Base-by-base conservation (phyloP, 2,797 vertebrate species). In the Phataginus tricuspis region DNA sequence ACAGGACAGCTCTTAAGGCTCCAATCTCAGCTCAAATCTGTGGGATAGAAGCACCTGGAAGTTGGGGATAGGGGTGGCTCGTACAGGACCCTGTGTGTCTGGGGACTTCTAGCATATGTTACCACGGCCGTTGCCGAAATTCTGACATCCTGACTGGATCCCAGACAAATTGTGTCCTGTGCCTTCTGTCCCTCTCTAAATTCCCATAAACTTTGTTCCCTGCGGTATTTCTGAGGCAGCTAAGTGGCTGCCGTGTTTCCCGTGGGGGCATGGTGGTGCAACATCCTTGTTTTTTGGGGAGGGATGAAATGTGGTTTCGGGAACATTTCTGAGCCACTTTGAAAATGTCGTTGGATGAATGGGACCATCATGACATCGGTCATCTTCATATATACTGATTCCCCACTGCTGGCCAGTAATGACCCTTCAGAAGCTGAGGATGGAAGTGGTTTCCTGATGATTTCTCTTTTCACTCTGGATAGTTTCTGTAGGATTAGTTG, bases 371-470 rank as follows among this genome's bases (percentile, higher is more conserved):
- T 85, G 61, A 86, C 2, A 9, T 69, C 49, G 7, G 51, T 83
- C 68, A 53, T 93, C 49, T 79, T 83, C n/a, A n/a, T 74, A 57
- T 34, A 12, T 15, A 42, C 42, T 53, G 42, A 57, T 21, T 83
- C n/a, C 16, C n/a, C 29, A 14, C 27, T 61, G 13, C 9, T 4
- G 29, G 29, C 34, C 86, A 57, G 31, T 42, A 66, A 64, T 69
- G 59, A 88, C 64, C 51, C 57, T n/a, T 53, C 37, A 0, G 53
- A 78, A 74, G 57, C 57, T 2, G n/a, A 51, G 21, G 51, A 21
- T 51, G 77, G 78, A 83, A 74, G 45, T 82, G 49, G 10, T 55
- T 87, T 94, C 59, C 72, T n/a, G 29, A 80, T 15, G 49, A 94
- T 69, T 51, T 79, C 37, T 84, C 66, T 61, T 57, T 80, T 59